A percentile compares a stretch with the other conserved stretches of the same genome.
phyloP scores from a whole-genome alignment of 2,797 vertebrate genomes.

The Hippocampus kuda region DNA sequence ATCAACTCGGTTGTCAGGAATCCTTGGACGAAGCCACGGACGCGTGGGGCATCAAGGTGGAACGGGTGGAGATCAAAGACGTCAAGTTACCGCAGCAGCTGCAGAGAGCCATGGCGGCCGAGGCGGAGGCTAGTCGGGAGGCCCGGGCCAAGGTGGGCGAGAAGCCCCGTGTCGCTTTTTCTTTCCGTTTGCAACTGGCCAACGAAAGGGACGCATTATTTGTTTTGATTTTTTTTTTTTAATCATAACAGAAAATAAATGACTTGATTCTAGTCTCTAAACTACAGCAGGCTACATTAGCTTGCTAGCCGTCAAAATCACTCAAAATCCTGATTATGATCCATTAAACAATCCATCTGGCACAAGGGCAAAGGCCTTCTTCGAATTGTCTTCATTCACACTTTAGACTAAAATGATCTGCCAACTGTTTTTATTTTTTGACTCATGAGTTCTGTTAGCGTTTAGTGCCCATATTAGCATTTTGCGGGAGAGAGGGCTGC shows the following conservation, averaged over 20 bases:
- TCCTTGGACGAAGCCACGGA: constrained; percentile 66
- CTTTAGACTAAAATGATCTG: too few species aligned
- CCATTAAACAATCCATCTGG: too few species aligned
- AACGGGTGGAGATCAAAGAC: constrained; percentile 72
- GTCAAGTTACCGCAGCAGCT: constrained; percentile 68
- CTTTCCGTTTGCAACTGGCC: neutral
- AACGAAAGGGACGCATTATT: neutral
- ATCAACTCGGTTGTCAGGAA: constrained; percentile 34
- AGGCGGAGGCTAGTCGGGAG: constrained; percentile 69
- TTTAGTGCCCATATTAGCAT: too few species aligned
- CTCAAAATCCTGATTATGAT: too few species aligned
- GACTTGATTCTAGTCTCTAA: too few species aligned
- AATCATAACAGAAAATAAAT: too few species aligned
- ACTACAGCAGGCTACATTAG: neutral
- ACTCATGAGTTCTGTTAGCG: too few species aligned
- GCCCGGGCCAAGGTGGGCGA: constrained; percentile 65
- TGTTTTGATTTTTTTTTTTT: too few species aligned
- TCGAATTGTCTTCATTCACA: too few species aligned
- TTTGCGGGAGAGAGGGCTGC: too few species aligned
- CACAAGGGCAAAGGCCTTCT: too few species aligned
- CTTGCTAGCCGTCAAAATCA: neutral
- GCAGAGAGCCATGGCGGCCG: constrained; percentile 72
- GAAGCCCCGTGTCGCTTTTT: neutral
- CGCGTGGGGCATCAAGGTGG: constrained; percentile 71
- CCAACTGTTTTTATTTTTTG: too few species aligned